A percentile compares a stretch with the other conserved stretches of the same genome.
These are phyloP conservation scores for Lates japonicus DNA, from an alignment of 2,797 vertebrate genomes.

Conservation along the genomic window DNA sequence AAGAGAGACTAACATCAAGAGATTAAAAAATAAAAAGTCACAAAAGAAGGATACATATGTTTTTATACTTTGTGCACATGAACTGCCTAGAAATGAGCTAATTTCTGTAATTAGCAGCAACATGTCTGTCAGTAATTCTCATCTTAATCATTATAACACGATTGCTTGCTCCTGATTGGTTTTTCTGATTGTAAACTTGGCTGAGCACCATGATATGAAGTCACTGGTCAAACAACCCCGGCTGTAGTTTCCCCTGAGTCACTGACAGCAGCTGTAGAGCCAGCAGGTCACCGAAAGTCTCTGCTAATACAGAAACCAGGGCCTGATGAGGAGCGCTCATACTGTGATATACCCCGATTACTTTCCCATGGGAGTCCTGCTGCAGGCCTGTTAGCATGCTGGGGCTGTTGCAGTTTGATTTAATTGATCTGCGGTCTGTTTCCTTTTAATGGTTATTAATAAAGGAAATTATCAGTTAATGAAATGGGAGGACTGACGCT, in stretches of 20 bases:
- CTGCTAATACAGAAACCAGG: slow-evolving; percentile 20
- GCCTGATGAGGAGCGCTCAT: slow-evolving; percentile 14
- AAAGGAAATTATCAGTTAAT: slow-evolving; percentile 48
- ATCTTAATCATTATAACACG: slow-evolving; percentile 6
- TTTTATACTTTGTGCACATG: neutral
- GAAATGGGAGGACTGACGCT: slow-evolving; percentile 8
- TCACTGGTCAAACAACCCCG: slow-evolving; percentile 47
- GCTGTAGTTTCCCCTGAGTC: slow-evolving; percentile 61
- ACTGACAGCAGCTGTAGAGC: slow-evolving; percentile 52
- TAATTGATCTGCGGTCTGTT: slow-evolving; percentile 47
- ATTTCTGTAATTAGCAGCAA: slow-evolving; percentile 32
- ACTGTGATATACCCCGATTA: slow-evolving; percentile 25
- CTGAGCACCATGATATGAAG: slow-evolving; percentile 41
- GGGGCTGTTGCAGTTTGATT: slow-evolving; percentile 51
- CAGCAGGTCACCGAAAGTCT: slow-evolving; percentile 34
- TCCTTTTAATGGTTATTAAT: slow-evolving; percentile 59
- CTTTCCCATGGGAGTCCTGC: slow-evolving; percentile 39
- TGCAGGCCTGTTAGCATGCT: slow-evolving; percentile 39
- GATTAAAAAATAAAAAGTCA: neutral
- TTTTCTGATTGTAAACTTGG: slow-evolving; percentile 38
- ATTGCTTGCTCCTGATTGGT: slow-evolving; percentile 19
- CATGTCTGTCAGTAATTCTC: neutral
- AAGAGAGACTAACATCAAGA: neutral
- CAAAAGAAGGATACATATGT: neutral
- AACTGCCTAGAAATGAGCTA: neutral